Conservation (phyloP, 2,888 invertebrate genomes). For the Ptychoptera albimana region DNA sequence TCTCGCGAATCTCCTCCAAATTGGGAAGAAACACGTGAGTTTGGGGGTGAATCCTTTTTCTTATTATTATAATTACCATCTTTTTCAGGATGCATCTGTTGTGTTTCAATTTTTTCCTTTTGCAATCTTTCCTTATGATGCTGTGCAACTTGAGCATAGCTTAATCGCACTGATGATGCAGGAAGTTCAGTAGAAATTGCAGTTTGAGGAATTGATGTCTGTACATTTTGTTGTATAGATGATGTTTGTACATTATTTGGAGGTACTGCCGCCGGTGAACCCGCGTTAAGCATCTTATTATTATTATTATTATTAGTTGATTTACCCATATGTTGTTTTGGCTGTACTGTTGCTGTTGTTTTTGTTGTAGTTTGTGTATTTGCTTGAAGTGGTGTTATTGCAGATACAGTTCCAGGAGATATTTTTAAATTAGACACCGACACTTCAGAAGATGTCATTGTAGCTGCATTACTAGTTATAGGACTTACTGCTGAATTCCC, state of each 20-base stretch:
- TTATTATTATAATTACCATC: constrained; percentile 11
- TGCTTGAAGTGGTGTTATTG: constrained; percentile 1
- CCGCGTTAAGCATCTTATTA: constrained; percentile 8
- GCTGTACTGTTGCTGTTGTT: not conserved
- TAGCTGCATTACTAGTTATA: constrained; percentile 36
- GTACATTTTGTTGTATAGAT: constrained; percentile 6
- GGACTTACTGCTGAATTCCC: constrained; percentile 16
- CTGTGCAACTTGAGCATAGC: constrained; percentile 52
- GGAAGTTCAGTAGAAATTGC: constrained; percentile 13
- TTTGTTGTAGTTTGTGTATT: constrained; percentile 4
- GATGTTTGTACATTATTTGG: constrained; percentile 1
- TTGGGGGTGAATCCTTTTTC: constrained; percentile 6
- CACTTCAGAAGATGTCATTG: constrained; percentile 32
- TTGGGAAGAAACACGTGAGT: constrained; percentile 5
- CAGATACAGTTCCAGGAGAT: not conserved
- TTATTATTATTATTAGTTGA: constrained; percentile 19
- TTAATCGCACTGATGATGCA: constrained; percentile 27
- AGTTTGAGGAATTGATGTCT: constrained; percentile 8
- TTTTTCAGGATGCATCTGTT: constrained; percentile 5
- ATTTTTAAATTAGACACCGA: constrained; percentile 3
- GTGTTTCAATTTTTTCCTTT: constrained; percentile 14
- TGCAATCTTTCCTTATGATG: constrained; percentile 37
- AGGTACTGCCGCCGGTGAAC: constrained; percentile 6
- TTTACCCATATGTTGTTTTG: constrained; percentile 21
- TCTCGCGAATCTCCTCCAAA: constrained; percentile 9